Evolutionary conservation across 2,888 invertebrate species (phyloP), one percentile per base, ranked within the genome.

Genomic region (Dromius quadrimaculatus): DNA sequence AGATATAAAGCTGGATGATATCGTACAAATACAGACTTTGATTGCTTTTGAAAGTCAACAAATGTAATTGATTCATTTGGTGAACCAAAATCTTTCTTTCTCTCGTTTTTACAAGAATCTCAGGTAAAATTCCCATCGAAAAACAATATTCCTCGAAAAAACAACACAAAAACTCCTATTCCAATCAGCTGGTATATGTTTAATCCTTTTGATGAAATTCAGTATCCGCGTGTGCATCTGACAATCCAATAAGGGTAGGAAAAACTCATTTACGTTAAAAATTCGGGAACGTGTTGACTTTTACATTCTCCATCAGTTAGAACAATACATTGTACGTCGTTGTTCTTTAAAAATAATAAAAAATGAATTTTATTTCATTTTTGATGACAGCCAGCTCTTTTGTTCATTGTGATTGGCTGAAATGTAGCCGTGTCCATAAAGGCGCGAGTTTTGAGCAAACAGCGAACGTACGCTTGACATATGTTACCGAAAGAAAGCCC

Each of bases 181-280:
- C 36, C 36, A 59, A 59, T 59, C 59, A 59, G 17, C 34, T 34
- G 34, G 36, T 59, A 59, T 59, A 34, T 36, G 17, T 59, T 59
- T 36, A 59, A 59, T 59, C 59, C 59, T 59, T 59, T 59, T 59
- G 59, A 59, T 59, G 34, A 59, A 59, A 59, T 59, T 19, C 59
- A 57, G 34, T 57, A 57, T 57, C 32, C 36, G 59, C 36, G 20
- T 20, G 36, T 54, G 50, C 50, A 54, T 54, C 28, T 54, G 50
- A 54, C 50, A 54, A 54, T 54, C 50, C 50, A 54, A 54, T 54
- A 54, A 54, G 50, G 28, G 50, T 15, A 23, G 50, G 50, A 54
- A 11, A 28, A 54, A 54, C 28, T 28, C 50, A 54, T 54, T 54
- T 54, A 28, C 50, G 23, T 28, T n/a, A 17, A 17, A 20, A 47